phyloP scores from a whole-genome alignment of 2,797 vertebrate genomes.

The Mionectes olivaceus region DNA sequence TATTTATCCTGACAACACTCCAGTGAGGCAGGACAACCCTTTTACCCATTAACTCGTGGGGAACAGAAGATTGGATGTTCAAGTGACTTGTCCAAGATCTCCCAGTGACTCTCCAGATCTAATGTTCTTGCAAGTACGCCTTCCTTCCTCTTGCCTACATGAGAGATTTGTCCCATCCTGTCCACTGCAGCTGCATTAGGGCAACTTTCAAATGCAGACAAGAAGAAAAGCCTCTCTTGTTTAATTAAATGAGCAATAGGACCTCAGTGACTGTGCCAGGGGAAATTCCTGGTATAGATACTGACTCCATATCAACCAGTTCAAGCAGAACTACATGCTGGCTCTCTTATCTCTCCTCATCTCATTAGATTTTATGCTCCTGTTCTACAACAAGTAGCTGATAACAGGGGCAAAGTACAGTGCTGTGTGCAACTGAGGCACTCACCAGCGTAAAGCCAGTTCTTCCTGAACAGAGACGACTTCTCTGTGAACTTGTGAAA shows the following conservation, averaged over 20 bases:
- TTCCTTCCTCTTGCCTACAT: neutral
- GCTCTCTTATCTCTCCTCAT: neutral
- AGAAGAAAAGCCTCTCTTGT: neutral
- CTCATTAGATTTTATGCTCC: neutral
- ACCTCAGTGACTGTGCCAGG: neutral
- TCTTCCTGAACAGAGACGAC: neutral
- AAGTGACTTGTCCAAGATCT: neutral
- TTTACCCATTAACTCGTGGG: neutral
- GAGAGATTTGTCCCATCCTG: neutral
- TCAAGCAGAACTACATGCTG: neutral
- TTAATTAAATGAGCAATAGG: neutral
- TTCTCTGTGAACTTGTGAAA: neutral
- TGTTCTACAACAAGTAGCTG: neutral
- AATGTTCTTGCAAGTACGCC: neutral
- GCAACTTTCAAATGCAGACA: neutral
- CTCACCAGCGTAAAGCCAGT: neutral
- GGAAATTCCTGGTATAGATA: neutral
- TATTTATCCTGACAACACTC: neutral
- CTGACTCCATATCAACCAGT: neutral
- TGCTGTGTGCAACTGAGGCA: neutral
- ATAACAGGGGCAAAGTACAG: slow-evolving; percentile 4
- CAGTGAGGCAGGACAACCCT: neutral
- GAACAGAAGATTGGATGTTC: neutral
- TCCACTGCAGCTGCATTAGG: neutral
- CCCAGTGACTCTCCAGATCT: neutral